Base-by-base conservation (phyloP, 1,140 invertebrate genomes). In the Lerema accius region DNA sequence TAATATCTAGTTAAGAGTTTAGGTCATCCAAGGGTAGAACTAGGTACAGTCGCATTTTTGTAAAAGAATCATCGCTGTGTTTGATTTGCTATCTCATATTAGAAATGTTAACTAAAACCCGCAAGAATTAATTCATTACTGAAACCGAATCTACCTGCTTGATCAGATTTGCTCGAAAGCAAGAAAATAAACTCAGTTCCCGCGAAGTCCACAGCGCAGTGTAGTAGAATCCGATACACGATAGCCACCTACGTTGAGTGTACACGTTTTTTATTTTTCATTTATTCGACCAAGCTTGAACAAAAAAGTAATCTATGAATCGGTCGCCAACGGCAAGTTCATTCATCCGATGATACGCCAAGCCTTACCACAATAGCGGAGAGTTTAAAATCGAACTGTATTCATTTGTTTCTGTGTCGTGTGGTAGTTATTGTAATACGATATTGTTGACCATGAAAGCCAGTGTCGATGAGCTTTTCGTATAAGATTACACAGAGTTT, bases 401-500 rank as follows among this genome's bases (percentile, higher is more conserved):
- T 63, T 39, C 0, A 62, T 48, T 62, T 67, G 67, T 48, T 50
- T 63, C 59, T 55, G 55, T 60, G 63, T 39, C 19, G 49, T 64
- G 65, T 67, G 51, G 69, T 56, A 50, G 65, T 78, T 66, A 71
- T 69, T 65, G 75, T 90, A 88, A 90, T 76, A 78, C 65, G 83
- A 90, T 82, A 88, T 86, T 81, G 73, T 80, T 75, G 76, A 79
- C 81, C 76, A 79, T 83, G 82, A 86, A 88, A 86, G 78, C 75
- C 81, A 85, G 74, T 85, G 86, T 86, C 82, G 80, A 82, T 87
- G 84, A 83, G 87, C 87, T 87, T 90, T 73, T 77, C 81, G 82
- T 89, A 89, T 90, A 83, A 84, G 80, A 83, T 90, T 90, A 88
- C 87, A 67, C 63, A 82, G 71, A 83, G 78, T 87, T 87, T 90